A percentile compares a stretch with the other conserved stretches of the same genome.
phyloP scores from a whole-genome alignment of 2,888 invertebrate species.

The Acleris sparsana region DNA sequence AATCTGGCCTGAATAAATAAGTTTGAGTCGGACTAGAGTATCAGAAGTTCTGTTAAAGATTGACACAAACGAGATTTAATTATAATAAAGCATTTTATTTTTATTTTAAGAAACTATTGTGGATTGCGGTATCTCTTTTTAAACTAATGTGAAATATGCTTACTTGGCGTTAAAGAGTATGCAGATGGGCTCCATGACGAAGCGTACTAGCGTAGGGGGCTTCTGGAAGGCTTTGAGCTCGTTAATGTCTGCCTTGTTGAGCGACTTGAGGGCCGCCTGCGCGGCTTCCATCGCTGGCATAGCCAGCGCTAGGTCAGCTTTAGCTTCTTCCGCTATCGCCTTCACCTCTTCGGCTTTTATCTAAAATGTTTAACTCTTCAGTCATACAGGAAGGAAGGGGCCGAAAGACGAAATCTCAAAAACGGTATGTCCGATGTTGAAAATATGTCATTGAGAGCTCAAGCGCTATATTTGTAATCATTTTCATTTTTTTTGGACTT shows the following conservation, averaged over 20 bases:
- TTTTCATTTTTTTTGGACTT: no score
- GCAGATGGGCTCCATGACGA: conserved; percentile 96
- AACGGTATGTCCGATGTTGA: no score
- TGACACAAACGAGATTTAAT: no score
- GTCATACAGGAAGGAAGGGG: no score
- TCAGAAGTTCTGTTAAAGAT: no score
- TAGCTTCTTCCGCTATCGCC: conserved; percentile 93
- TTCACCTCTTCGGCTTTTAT: conserved; percentile 93
- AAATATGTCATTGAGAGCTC: no score
- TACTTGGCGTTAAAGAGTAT: conserved; percentile 92
- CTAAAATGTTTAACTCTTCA: conserved; percentile 55
- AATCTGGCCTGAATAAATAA: conserved; percentile 87
- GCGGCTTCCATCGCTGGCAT: conserved; percentile 94
- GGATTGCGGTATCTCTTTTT: no score
- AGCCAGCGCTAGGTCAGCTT: conserved; percentile 93
- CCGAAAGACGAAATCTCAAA: no score
- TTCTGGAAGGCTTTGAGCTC: conserved; percentile 95
- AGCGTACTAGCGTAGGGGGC: conserved; percentile 92
- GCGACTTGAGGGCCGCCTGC: conserved; percentile 90
- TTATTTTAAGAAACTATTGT: neutral
- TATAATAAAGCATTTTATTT: neutral
- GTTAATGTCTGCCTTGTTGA: conserved; percentile 95
- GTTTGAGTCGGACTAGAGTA: neutral
- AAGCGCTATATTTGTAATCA: no score
- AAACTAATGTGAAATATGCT: conserved; percentile 47